These are phyloP conservation scores for Suncus etruscus DNA, from an alignment of 2,113 vertebrate species.

Conservation along the genomic window DNA sequence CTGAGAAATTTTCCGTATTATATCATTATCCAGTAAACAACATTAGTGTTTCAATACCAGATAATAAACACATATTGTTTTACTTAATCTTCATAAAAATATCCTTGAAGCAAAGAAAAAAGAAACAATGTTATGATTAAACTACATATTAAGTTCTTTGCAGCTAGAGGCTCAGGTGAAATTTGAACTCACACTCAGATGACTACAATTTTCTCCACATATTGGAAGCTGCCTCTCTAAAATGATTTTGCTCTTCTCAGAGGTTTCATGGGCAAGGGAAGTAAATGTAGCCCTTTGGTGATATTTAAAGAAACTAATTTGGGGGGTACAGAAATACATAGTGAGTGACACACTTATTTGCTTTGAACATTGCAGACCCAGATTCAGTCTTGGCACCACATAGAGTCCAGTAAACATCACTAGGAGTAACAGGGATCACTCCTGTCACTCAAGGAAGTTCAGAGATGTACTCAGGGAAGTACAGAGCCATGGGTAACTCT, in stretches of 20 bases:
- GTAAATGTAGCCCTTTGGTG: neutral
- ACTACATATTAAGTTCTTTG: conserved; percentile 31
- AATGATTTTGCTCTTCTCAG: conserved; percentile 28
- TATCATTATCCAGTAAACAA: conserved; percentile 1
- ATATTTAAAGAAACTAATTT: neutral
- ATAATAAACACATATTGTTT: conserved; percentile 47
- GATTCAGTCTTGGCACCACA: no score
- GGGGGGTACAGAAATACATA: no score
- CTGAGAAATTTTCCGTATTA: conserved; percentile 1
- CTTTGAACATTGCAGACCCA: no score
- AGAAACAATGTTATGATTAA: conserved; percentile 35
- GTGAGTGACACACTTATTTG: no score
- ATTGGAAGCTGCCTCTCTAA: neutral
- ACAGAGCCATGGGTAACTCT: no score
- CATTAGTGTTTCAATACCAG: conserved; percentile 2
- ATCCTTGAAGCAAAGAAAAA: neutral
- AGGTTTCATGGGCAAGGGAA: neutral
- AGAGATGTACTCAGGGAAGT: no score
- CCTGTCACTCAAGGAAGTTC: no score
- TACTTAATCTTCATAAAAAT: conserved; percentile 47
- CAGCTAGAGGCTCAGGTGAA: conserved; percentile 25
- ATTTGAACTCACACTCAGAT: neutral
- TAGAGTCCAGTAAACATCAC: no score
- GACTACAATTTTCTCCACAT: neutral
- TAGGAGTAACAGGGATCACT: no score